Conservation (phyloP, 37 sponge, comb jelly and placozoan species). For the Theonella swinhoei region DNA sequence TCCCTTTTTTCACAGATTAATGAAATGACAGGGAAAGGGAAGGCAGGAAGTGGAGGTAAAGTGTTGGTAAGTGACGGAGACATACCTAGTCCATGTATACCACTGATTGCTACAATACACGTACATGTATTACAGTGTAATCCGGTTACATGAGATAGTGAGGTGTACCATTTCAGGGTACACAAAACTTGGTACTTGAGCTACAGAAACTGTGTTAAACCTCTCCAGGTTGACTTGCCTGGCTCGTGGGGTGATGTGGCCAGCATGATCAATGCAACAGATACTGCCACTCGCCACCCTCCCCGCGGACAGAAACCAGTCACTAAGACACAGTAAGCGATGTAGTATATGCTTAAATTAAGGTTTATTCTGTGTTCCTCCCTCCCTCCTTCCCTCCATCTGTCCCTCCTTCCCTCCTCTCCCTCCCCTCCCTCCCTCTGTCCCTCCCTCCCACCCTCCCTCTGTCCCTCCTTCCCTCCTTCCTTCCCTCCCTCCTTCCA, state of each 20-base stretch:
- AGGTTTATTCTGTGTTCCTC: neutral
- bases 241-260: constrained; percentile 68
- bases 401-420: neutral
- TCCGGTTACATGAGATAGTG: no score
- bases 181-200: no score
- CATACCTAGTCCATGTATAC: neutral
- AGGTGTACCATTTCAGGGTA: no score
- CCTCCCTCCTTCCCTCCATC: neutral
- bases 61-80: constrained; percentile 1
- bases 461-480: neutral
- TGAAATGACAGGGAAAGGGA: constrained; percentile 59
- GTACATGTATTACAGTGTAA: neutral
- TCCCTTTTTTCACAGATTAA: constrained; percentile 34
- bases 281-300: neutral
- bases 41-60: constrained; percentile 11
- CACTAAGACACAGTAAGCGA: neutral
- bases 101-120: neutral
- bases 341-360: no score
- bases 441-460: neutral
- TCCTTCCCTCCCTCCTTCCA: neutral
- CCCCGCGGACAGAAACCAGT: neutral
- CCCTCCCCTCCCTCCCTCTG: neutral
- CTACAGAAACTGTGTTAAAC: neutral
- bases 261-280: constrained; percentile 33
- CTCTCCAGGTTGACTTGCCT: constrained; percentile 30